These are phyloP conservation scores for Callipepla squamata DNA, from an alignment of 2,113 vertebrate species.

Conservation along the genomic window DNA sequence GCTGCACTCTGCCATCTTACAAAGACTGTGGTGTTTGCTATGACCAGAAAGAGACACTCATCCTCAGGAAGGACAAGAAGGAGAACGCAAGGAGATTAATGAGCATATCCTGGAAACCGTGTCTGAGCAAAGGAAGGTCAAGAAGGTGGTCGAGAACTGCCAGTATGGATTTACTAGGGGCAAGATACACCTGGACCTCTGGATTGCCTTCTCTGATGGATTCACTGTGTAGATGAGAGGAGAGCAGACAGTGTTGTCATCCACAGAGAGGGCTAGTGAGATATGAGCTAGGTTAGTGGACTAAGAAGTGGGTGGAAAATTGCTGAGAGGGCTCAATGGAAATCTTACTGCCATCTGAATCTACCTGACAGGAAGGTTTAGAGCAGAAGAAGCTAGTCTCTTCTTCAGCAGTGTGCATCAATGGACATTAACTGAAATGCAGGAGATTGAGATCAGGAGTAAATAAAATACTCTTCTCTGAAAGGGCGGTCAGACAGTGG, in stretches of 20 bases:
- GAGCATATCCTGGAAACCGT: background rate
- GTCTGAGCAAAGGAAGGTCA: background rate
- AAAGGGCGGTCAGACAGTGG: background rate
- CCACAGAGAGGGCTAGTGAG: background rate
- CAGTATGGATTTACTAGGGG: background rate
- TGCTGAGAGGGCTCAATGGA: background rate
- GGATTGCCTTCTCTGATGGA: background rate
- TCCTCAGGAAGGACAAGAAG: background rate
- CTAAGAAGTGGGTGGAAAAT: background rate
- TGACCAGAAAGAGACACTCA: background rate
- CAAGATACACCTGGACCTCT: background rate
- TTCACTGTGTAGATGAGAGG: background rate
- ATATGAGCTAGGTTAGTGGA: background rate
- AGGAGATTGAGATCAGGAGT: fast-evolving
- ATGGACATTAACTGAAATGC: fast-evolving
- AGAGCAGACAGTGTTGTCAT: background rate
- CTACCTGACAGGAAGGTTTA: background rate
- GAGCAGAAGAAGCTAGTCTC: background rate
- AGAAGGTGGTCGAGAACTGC: background rate
- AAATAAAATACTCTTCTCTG: background rate
- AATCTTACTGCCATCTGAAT: background rate
- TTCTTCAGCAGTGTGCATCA: background rate
- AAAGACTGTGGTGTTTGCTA: background rate
- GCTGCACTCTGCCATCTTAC: background rate
- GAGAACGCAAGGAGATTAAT: background rate